Evolutionary conservation across 2,797 vertebrate species (phyloP).

Genomic region (Mionectes olivaceus): DNA sequence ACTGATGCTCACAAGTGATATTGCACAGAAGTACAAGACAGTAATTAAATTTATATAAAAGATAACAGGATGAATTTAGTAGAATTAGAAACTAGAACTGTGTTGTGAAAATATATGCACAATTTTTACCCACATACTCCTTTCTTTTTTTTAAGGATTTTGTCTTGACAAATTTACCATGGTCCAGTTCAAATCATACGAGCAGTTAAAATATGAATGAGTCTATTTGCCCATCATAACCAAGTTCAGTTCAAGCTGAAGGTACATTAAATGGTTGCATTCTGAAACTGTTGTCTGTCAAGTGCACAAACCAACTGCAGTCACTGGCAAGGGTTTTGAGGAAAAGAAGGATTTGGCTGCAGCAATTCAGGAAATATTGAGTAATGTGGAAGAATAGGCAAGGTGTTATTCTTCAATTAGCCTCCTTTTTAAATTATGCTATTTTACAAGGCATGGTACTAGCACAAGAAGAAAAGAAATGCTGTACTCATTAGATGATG

Average conservation of each 20-base stretch:
- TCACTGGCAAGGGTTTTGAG: neutral
- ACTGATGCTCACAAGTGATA: neutral
- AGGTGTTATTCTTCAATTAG: neutral
- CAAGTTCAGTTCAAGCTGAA: neutral
- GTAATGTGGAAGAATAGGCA: neutral
- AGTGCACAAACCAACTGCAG: neutral
- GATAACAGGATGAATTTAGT: neutral
- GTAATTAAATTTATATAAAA: neutral
- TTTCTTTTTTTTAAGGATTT: neutral
- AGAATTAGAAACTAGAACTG: neutral
- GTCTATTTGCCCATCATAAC: accelerated
- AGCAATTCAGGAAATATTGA: neutral
- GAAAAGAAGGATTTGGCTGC: neutral
- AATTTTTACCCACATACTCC: neutral
- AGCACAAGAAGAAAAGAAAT: neutral
- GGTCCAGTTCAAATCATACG: neutral
- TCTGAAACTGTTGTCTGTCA: neutral
- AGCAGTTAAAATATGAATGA: neutral
- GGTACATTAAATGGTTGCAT: neutral
- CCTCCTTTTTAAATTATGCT: neutral
- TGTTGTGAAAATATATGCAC: neutral
- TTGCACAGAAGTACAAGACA: neutral
- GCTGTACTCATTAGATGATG: neutral
- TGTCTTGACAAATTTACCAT: neutral
- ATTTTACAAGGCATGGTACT: neutral